phyloP scores from a whole-genome alignment of 2,113 vertebrate species.

The Lepus americanus region DNA sequence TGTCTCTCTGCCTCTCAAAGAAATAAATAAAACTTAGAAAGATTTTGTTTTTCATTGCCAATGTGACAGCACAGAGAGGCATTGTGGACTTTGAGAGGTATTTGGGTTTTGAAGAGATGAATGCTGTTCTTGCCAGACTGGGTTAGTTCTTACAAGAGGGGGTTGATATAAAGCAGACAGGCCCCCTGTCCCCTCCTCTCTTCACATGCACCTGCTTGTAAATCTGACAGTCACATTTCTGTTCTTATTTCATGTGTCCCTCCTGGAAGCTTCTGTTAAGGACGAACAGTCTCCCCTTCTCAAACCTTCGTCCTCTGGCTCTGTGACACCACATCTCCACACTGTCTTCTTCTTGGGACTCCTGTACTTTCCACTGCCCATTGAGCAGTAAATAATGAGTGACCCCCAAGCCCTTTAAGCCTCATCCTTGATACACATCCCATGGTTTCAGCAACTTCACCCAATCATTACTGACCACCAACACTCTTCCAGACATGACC shows the following conservation, averaged over 20 bases:
- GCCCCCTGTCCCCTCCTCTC: no score
- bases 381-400: not conserved
- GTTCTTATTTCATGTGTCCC: not conserved
- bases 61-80: not conserved
- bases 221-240: not conserved
- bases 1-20: no score
- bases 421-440: not conserved
- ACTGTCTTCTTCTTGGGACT: not conserved
- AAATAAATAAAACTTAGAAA: no score
- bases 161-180: not conserved
- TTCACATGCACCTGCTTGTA: not conserved
- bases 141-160: not conserved
- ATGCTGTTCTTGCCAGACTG: not conserved
- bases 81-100: not conserved
- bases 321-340: not conserved
- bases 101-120: not conserved
- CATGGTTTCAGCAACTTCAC: not conserved
- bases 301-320: not conserved
- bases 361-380: not conserved
- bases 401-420: not conserved
- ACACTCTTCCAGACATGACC: not conserved
- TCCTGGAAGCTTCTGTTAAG: slow-evolving; percentile 3
- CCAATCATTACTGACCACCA: not conserved
- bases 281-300: not conserved
- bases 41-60: not conserved